Evolutionary conservation across 2,888 invertebrate genomes (phyloP).

Genomic region (Drosophila sordidula): DNA sequence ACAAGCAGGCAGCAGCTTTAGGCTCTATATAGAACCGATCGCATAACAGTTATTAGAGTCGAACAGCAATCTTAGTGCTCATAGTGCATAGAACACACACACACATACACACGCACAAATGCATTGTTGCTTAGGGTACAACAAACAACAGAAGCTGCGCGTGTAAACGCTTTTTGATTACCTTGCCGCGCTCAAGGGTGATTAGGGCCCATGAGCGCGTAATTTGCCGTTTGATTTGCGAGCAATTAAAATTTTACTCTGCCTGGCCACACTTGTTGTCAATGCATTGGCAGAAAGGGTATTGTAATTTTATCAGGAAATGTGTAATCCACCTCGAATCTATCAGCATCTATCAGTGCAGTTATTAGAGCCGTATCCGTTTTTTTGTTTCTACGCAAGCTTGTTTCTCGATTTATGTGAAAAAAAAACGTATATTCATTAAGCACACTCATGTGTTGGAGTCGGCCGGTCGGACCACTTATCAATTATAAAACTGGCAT

Average conservation of each 20-base stretch:
- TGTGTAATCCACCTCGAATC: background rate
- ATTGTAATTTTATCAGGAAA: background rate
- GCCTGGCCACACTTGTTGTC: constrained; percentile 7
- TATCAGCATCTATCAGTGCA: no score
- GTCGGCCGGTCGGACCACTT: no score
- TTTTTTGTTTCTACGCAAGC: no score
- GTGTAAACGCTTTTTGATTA: constrained; percentile 50
- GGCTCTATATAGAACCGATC: constrained; percentile 7
- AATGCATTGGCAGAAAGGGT: background rate
- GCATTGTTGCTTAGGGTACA: background rate
- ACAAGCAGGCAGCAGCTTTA: constrained; percentile 35
- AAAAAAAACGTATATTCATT: no score
- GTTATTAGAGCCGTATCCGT: no score
- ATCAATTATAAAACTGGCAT: no score
- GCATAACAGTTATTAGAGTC: constrained; percentile 34
- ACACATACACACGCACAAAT: background rate
- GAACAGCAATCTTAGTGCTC: constrained; percentile 17
- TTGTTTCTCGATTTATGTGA: no score
- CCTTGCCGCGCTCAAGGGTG: constrained; percentile 63
- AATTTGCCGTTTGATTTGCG: constrained; percentile 30
- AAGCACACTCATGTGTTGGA: no score
- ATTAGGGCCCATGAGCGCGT: constrained; percentile 21
- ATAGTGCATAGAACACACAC: background rate
- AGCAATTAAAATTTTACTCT: constrained; percentile 18
- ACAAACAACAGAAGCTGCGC: constrained; percentile 4